Conservation (phyloP, 2,888 invertebrate genomes). For the Schizaphis graminum region DNA sequence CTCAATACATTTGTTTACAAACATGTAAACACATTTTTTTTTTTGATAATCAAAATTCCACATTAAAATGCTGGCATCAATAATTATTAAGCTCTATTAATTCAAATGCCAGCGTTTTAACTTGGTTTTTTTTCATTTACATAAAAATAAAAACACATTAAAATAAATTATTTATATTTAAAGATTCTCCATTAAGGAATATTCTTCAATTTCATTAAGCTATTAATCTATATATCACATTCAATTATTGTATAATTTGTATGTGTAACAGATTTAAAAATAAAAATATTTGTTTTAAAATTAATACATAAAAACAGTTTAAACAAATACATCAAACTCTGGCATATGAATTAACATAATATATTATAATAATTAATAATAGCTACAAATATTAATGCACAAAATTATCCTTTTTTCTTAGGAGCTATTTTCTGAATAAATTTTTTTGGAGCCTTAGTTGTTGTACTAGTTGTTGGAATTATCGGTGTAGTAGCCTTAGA, state of each 20-base stretch:
- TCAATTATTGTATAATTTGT: background rate
- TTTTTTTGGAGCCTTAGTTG: conserved; percentile 58
- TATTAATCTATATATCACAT: background rate
- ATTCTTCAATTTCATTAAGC: background rate
- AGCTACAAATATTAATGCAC: conserved; percentile 18
- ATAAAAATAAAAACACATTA: conserved; percentile 13
- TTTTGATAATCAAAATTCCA: background rate
- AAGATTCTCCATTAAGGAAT: background rate
- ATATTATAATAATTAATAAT: background rate
- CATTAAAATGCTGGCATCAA: conserved; percentile 42
- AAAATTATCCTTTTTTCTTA: conserved; percentile 62
- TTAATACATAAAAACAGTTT: background rate
- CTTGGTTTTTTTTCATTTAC: conserved; percentile 13
- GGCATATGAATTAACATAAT: conserved; percentile 51
- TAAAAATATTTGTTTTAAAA: conserved; percentile 18
- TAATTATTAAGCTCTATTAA: conserved; percentile 24
- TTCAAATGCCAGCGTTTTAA: conserved; percentile 59
- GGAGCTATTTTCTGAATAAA: conserved; percentile 65
- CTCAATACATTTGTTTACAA: background rate
- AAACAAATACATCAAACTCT: conserved; percentile 43
- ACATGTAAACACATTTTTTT: background rate
- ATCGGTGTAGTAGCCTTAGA: conserved; percentile 43
- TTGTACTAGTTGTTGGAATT: conserved; percentile 42
- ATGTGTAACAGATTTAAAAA: background rate
- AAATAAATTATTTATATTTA: conserved; percentile 33